Evolutionary conservation across 2,113 vertebrate genomes (phyloP).

Genomic region (Scomber scombrus): DNA sequence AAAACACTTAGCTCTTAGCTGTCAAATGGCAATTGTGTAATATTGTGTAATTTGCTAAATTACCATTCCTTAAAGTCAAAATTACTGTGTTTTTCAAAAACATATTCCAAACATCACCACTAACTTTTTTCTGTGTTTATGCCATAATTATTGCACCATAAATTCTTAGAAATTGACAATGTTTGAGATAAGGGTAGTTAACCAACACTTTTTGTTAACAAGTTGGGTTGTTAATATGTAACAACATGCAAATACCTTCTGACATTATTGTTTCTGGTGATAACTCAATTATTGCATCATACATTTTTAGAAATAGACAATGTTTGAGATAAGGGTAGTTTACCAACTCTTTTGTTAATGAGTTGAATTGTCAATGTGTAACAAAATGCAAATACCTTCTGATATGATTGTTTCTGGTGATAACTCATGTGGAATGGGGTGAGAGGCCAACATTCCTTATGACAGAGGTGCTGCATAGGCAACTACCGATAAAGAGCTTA

Average conservation of each 20-base stretch:
- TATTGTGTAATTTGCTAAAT: not conserved
- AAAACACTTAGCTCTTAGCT: not conserved
- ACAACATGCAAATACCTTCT: not conserved
- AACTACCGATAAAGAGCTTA: constrained; percentile 75
- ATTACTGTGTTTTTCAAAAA: not conserved
- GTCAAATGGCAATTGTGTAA: not conserved
- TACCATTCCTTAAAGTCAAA: not conserved
- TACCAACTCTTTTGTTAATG: not conserved
- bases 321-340: not conserved
- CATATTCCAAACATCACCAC: not conserved
- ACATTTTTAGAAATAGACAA: not conserved
- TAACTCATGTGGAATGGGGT: constrained; percentile 62
- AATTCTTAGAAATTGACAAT: not conserved
- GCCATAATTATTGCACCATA: not conserved
- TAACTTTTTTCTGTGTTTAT: not conserved
- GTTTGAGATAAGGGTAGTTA: not conserved
- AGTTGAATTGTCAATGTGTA: constrained; percentile 11
- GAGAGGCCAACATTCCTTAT: constrained; percentile 76
- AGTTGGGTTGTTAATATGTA: constrained; percentile 9
- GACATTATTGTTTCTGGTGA: constrained; percentile 51
- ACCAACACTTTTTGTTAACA: not conserved
- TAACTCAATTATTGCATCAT: constrained; percentile 28
- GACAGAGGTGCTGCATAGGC: constrained; percentile 67
- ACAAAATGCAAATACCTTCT: not conserved
- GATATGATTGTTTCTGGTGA: constrained; percentile 51